These are phyloP conservation scores for Odontocerum albicorne DNA, from an alignment of 2,888 invertebrate species.

Conservation along the genomic window DNA sequence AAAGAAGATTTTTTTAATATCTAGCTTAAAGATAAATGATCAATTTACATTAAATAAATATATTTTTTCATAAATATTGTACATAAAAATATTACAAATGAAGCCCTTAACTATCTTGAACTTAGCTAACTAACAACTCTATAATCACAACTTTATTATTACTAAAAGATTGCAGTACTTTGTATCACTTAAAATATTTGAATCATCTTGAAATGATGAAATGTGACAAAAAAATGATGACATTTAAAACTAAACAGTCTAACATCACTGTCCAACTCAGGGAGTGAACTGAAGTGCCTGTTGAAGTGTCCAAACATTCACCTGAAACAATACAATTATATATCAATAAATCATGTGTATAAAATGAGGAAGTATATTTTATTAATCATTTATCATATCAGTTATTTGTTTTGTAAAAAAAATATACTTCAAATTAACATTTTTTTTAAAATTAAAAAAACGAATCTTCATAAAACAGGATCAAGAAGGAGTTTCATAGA, in stretches of 20 bases:
- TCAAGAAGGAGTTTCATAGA: too few species aligned
- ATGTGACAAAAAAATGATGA: slow-evolving; percentile 35
- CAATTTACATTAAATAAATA: background rate
- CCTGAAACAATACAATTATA: slow-evolving; percentile 54
- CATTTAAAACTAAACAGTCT: slow-evolving; percentile 32
- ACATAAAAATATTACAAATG: slow-evolving; percentile 11
- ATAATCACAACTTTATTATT: slow-evolving; percentile 35
- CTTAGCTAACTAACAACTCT: slow-evolving; percentile 31
- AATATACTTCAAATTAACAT: too few species aligned
- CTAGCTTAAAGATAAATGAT: background rate
- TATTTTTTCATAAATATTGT: slow-evolving; percentile 4
- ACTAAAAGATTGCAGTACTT: slow-evolving; percentile 30
- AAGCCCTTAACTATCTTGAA: slow-evolving; percentile 10
- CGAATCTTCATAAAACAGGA: too few species aligned
- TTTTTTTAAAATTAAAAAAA: too few species aligned
- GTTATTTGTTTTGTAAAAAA: too few species aligned
- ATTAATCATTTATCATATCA: too few species aligned
- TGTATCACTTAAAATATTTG: slow-evolving; percentile 18
- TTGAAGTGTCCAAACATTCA: slow-evolving; percentile 61
- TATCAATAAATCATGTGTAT: too few species aligned
- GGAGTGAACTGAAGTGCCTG: slow-evolving; percentile 38
- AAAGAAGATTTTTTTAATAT: background rate
- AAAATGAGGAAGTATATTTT: too few species aligned
- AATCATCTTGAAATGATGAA: slow-evolving; percentile 32
- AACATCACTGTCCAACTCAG: slow-evolving; percentile 28